Evolutionary conservation across 2,113 vertebrate species (phyloP).

Genomic region (Nothobranchius kuhntae): DNA sequence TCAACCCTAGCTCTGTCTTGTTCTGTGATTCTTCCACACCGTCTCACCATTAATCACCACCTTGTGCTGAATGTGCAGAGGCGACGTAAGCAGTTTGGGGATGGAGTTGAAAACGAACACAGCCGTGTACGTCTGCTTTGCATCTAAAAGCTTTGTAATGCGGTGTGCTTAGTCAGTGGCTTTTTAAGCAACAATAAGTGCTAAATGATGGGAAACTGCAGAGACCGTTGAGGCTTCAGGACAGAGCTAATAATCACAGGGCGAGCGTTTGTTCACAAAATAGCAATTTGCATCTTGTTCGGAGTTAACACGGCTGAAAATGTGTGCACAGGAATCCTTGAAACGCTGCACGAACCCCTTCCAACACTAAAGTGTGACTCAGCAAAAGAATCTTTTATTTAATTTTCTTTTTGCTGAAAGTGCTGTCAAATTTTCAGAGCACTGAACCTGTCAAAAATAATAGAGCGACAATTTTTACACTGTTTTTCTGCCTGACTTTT

Average conservation of each 20-base stretch:
- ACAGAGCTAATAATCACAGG: constrained; percentile 13
- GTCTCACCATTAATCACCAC: constrained; percentile 27
- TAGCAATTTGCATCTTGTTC: not conserved
- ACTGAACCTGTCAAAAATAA: too few relatives aligned
- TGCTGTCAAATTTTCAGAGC: too few relatives aligned
- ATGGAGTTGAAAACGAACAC: constrained; percentile 38
- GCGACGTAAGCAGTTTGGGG: constrained; percentile 38
- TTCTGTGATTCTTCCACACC: not conserved
- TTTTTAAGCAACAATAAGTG: constrained; percentile 37
- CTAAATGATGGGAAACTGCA: constrained; percentile 30
- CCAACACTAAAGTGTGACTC: too few relatives aligned
- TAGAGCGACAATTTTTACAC: too few relatives aligned
- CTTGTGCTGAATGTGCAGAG: constrained; percentile 8
- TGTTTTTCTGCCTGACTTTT: too few relatives aligned
- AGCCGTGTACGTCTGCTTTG: constrained; percentile 28
- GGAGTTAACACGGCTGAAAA: constrained; percentile 2
- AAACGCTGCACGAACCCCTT: too few relatives aligned
- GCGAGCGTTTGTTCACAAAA: constrained; percentile 10
- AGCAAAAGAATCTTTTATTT: too few relatives aligned
- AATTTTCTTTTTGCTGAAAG: too few relatives aligned
- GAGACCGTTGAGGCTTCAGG: constrained; percentile 26
- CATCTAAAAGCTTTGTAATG: constrained; percentile 26
- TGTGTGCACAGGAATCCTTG: not conserved
- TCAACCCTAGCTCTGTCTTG: constrained; percentile 15
- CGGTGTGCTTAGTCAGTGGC: constrained; percentile 40